Conservation (phyloP, 2,888 invertebrate genomes). For the Abscondita cerata region DNA sequence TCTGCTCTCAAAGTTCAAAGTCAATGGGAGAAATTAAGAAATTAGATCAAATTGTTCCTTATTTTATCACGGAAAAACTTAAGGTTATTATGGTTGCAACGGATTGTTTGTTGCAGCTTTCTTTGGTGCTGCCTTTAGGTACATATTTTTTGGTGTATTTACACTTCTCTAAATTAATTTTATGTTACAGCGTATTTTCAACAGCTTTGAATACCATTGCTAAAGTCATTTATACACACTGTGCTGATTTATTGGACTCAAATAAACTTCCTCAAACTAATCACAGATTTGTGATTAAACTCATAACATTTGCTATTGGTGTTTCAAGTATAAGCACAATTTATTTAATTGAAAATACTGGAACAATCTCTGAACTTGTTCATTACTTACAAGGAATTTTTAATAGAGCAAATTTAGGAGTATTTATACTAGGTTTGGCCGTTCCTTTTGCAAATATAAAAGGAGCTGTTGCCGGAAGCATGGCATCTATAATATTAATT, state of each 20-base stretch:
- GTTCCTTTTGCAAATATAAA: slow-evolving; percentile 68
- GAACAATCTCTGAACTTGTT: slow-evolving; percentile 70
- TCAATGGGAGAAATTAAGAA: slow-evolving; percentile 63
- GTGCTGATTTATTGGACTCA: slow-evolving; percentile 63
- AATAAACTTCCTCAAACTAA: slow-evolving; percentile 59
- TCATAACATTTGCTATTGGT: slow-evolving; percentile 61
- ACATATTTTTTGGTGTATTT: slow-evolving; percentile 46
- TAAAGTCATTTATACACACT: slow-evolving; percentile 68
- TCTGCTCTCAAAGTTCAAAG: slow-evolving; percentile 65
- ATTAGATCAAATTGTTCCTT: slow-evolving; percentile 66
- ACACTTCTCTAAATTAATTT: not conserved
- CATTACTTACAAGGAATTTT: slow-evolving; percentile 68
- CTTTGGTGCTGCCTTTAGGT: slow-evolving; percentile 73
- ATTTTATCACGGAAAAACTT: slow-evolving; percentile 73
- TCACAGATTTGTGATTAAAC: slow-evolving; percentile 67
- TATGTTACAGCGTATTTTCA: slow-evolving; percentile 64
- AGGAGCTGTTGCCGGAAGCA: slow-evolving; percentile 65
- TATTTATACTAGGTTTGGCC: slow-evolving; percentile 71
- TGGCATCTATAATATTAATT: slow-evolving; percentile 61
- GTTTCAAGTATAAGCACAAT: slow-evolving; percentile 61
- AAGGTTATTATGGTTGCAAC: slow-evolving; percentile 71
- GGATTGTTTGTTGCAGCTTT: slow-evolving; percentile 78
- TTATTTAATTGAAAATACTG: slow-evolving; percentile 67
- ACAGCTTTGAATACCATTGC: slow-evolving; percentile 66
- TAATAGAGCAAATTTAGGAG: slow-evolving; percentile 69